Percentiles rank a stretch among this genome's conserved stretches.
Evolutionary conservation across 2,797 vertebrate species (phyloP).

Genomic region (Eospalax fontanierii): DNA sequence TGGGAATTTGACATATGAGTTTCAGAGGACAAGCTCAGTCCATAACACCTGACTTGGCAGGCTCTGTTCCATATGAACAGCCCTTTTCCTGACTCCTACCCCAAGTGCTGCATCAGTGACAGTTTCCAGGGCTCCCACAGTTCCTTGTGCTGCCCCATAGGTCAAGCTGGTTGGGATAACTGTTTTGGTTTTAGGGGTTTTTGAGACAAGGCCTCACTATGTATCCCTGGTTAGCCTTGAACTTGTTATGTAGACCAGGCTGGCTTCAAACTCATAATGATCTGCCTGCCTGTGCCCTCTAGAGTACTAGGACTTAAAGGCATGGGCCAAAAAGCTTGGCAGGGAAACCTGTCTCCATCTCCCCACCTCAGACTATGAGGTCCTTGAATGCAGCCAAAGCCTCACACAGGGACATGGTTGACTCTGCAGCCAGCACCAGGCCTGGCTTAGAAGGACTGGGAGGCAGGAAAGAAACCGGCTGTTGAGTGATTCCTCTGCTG

Average conservation of each 20-base stretch:
- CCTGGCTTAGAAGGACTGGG: background rate
- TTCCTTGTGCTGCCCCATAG: background rate
- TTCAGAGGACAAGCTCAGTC: background rate
- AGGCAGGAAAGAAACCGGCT: background rate
- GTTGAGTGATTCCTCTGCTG: background rate
- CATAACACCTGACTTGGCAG: background rate
- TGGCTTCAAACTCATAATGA: too few species aligned
- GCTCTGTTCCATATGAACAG: background rate
- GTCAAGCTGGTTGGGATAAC: background rate
- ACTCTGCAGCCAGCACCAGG: background rate
- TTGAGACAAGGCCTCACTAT: too few species aligned
- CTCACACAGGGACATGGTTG: background rate
- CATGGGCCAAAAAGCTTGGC: too few species aligned
- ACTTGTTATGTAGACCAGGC: too few species aligned
- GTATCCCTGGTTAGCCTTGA: too few species aligned
- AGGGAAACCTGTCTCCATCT: background rate
- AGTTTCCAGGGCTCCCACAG: background rate
- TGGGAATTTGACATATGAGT: background rate
- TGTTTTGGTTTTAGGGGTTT: background rate
- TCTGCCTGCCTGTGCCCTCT: too few species aligned
- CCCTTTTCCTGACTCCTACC: background rate
- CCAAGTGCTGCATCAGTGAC: rapidly evolving
- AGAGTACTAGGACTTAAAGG: too few species aligned
- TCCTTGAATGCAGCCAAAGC: background rate
- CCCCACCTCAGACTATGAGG: background rate